Base-by-base conservation (phyloP, 1,140 invertebrate genomes). In the Pissodes strobi region DNA sequence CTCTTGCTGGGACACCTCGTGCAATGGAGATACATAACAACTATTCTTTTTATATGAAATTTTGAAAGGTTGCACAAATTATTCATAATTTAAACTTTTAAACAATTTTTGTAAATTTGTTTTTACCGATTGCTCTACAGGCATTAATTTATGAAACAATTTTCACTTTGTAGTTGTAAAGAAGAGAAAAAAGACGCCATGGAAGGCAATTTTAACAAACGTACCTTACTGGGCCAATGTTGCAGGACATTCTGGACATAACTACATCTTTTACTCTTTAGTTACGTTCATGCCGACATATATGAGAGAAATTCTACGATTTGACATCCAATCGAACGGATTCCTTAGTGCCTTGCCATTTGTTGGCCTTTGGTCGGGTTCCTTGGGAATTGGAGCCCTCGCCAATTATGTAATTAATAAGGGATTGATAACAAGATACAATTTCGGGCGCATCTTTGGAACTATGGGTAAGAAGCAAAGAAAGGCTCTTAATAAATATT, bases 251-350 rank as follows among this genome's bases (percentile, higher is more conserved):
- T 46, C 55, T 25, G 61, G 49, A 10, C 60, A 67, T 25, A 64
- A 64, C 23, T 64, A 64, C 41, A 58, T 64, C 8, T 64, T 58
- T 10, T 64, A 55, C 38, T 64, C 56, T 0, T 9, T 67, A 15
- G 18, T 64, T 9, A 67, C 66, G 0, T 45, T 62, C 34, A 23
- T 67, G 13, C 66, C 66, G 1, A 63, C 56, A 2, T 67, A 64
- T 38, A 43, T 67, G 61, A 67, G 58, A 22, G 66, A 67, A 12
- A 58, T 67, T 13, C 39, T 67, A 1, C 53, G 48, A 22, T 63
- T 67, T 43, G 45, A 67, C 10, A 61, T 67, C 9, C 3, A 21
- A 23, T 0, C 21, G 2, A 67, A 67, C 37, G 66, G 55, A 0
- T 12, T 21, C 9, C 23, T 27, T 18, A 67, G 59, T 18, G 60